Evolutionary conservation across 1,140 invertebrate genomes (phyloP), one percentile per base, ranked within the genome.

Genomic region (Delia radicum): DNA sequence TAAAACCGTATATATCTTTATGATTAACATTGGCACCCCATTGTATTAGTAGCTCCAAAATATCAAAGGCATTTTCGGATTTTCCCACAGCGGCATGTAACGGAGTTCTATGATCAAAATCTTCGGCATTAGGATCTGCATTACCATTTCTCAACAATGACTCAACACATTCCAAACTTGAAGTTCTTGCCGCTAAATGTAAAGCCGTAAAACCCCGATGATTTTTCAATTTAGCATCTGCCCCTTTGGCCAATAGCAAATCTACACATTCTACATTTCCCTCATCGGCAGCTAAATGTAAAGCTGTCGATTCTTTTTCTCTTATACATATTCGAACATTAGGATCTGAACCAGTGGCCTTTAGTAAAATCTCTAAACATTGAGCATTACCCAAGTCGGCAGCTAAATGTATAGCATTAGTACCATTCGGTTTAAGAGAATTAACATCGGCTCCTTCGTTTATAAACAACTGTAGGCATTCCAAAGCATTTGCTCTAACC

Each of bases 1-100:
- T 95, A 82, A 96, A 96, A 0, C 95, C 95, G 80, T 95, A 96
- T 76, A 94, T 92, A 80, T 97, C 95, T 79, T 93, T 92, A 55
- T 91, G 90, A 82, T 96, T 96, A 0, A 96, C 92, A 79, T 95
- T 92, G 3, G 94, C 93, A 7, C 93, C 93, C 89, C 92, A 93
- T 77, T 89, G 90, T 21, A 95, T 91, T 3, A 95, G 85, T 0
- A 90, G 90, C 80, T 94, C 93, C 33, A 93, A 91, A 8, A 94
- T 92, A 77, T 93, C 92, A 78, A 93, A 93, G 15, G 93, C 92
- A 42, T 91, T 87, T 55, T 93, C 88, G 0, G 92, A 91, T 82
- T 93, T 93, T 2, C 93, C 92, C 1, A 95, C 90, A 0, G 94
- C 93, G 0, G 93, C 90, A 80, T 95, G 94, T 8, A 95, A 82